phyloP scores from a whole-genome alignment of 2,888 invertebrate species.

The Spisula solida region DNA sequence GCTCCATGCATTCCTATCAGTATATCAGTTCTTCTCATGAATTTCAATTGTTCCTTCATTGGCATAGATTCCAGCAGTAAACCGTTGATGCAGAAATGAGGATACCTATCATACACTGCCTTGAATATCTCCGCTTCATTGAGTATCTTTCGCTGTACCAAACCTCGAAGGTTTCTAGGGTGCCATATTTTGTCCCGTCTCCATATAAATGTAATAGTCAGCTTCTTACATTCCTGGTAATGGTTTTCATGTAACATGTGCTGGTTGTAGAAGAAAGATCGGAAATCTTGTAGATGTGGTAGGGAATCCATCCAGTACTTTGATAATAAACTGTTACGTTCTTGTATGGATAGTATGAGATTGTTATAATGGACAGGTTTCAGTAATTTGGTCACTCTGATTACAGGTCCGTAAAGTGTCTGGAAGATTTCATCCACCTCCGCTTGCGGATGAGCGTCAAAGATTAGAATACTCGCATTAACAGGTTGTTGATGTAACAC shows the following conservation, averaged over 20 bases:
- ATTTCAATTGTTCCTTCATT: constrained; percentile 60
- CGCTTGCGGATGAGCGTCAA: constrained; percentile 63
- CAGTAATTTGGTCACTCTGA: constrained; percentile 49
- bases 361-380: constrained; percentile 44
- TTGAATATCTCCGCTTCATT: constrained; percentile 59
- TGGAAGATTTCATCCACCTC: constrained; percentile 48
- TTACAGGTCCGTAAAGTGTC: constrained; percentile 57
- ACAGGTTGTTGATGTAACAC: constrained; percentile 55
- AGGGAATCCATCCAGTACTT: constrained; percentile 23
- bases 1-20: constrained; percentile 69
- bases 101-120: constrained; percentile 48
- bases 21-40: constrained; percentile 57
- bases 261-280: constrained; percentile 57
- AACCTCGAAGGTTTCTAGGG: constrained; percentile 62
- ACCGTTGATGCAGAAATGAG: constrained; percentile 50
- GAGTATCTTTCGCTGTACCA: constrained; percentile 60
- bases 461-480: constrained; percentile 44
- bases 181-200: constrained; percentile 64
- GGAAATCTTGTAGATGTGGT: constrained; percentile 62
- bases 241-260: constrained; percentile 31
- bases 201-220: constrained; percentile 61
- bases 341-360: constrained; percentile 52
- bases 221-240: constrained; percentile 45
- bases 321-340: constrained; percentile 56
- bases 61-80: constrained; percentile 59